phyloP scores from a whole-genome alignment of 23 tunicate species.

The Phallusia fumigata region DNA sequence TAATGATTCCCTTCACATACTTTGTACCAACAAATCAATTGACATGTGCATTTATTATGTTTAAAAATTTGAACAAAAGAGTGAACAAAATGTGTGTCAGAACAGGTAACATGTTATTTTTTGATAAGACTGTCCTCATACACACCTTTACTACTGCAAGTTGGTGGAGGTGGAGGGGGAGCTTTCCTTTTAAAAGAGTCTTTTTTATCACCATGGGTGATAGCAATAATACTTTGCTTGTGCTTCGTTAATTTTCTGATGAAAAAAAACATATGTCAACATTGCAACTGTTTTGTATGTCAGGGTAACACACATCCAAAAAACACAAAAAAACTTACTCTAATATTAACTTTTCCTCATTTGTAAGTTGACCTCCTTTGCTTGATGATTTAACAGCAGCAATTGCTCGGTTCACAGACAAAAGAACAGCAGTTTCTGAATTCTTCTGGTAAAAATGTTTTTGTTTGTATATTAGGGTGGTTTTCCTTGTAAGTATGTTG shows the following conservation, averaged over 20 bases:
- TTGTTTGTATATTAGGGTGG: too few species aligned
- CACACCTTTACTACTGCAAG: background rate
- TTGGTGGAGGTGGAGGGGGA: background rate
- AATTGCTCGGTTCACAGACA: background rate
- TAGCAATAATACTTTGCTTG: background rate
- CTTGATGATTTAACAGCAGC: background rate
- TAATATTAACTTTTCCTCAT: background rate
- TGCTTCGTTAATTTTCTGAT: background rate
- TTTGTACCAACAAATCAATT: too few species aligned
- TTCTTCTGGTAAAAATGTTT: background rate
- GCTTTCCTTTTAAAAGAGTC: background rate
- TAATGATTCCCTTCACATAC: too few species aligned
- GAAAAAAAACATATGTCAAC: background rate
- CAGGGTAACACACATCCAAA: background rate
- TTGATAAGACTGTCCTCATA: background rate
- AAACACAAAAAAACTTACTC: background rate
- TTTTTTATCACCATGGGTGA: background rate
- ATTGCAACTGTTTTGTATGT: background rate
- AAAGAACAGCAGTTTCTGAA: background rate
- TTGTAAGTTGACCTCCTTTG: background rate
- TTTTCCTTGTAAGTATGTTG: too few species aligned
- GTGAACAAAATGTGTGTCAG: too few species aligned
- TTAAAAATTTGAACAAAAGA: too few species aligned
- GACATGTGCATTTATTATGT: too few species aligned
- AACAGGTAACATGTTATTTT: too few species aligned